These are phyloP conservation scores for Nasonia longicornis DNA, from an alignment of 1,140 invertebrate species.

Conservation along the genomic window DNA sequence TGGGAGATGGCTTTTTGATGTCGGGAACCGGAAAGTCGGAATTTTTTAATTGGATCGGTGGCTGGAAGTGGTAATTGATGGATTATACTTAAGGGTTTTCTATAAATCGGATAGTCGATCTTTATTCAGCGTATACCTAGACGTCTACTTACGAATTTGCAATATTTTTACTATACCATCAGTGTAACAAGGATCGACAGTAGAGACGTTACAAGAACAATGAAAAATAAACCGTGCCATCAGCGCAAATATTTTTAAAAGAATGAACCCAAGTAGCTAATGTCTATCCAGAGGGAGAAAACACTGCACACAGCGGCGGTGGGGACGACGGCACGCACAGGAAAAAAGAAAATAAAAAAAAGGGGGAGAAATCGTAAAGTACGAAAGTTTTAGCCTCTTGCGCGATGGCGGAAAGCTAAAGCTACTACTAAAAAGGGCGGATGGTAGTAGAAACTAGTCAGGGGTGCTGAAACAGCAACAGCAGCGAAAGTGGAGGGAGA, in stretches of 20 bases:
- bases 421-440: constrained; percentile 4
- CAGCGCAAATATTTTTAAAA: constrained; percentile 4
- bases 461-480: constrained; percentile 5
- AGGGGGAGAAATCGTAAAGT: constrained; percentile 28
- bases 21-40: not conserved
- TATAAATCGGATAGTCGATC: no score
- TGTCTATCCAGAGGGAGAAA: constrained; percentile 43
- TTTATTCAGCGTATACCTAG: no score
- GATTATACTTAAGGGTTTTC: no score
- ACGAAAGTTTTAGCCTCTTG: constrained; percentile 17
- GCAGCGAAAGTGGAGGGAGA: constrained; percentile 19
- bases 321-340: not conserved
- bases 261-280: constrained; percentile 9
- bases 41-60: not conserved
- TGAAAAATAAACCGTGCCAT: constrained; percentile 2
- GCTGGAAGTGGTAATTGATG: no score
- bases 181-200: constrained; percentile 23
- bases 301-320: constrained; percentile 13
- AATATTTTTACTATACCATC: constrained; percentile 5
- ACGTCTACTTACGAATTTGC: no score
- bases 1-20: not conserved
- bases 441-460: not conserved
- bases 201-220: constrained; percentile 15
- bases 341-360: constrained; percentile 30
- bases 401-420: constrained; percentile 29